Percentiles rank a stretch among this genome's conserved stretches.
Conservation (phyloP, 1,140 invertebrate species). For the Drosophila erecta region DNA sequence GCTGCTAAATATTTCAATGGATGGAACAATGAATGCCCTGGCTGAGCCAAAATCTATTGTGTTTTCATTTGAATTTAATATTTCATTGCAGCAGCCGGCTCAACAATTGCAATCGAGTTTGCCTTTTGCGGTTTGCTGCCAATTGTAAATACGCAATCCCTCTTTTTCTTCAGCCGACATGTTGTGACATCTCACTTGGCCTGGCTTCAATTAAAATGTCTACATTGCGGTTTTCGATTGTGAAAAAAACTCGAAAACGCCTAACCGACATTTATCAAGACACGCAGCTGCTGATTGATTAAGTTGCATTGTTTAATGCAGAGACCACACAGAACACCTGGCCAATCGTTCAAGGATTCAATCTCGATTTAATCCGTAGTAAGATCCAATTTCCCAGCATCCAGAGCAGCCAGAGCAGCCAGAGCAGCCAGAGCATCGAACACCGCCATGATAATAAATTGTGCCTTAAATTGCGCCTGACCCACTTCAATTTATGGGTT, state of each 20-base stretch:
- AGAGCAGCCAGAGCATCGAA: not conserved
- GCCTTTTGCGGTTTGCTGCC: conserved; percentile 74
- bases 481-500: conserved; percentile 64
- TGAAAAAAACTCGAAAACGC: conserved; percentile 9
- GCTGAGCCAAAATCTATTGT: conserved; percentile 69
- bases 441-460: conserved; percentile 62
- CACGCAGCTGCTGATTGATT: conserved; percentile 67
- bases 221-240: conserved; percentile 58
- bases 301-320: conserved; percentile 66
- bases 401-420: not conserved
- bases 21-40: conserved; percentile 19
- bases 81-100: conserved; percentile 56
- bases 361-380: conserved; percentile 22
- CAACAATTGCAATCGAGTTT: conserved; percentile 65
- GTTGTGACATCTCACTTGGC: conserved; percentile 67
- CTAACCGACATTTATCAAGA: conserved; percentile 23
- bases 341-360: conserved; percentile 21
- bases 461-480: conserved; percentile 42
- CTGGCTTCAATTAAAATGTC: conserved; percentile 76
- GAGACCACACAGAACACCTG: conserved; percentile 66
- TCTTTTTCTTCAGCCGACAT: conserved; percentile 9
- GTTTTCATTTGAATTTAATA: conserved; percentile 80
- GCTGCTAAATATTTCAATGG: conserved; percentile 44
- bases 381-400: conserved; percentile 16
- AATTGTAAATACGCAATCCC: conserved; percentile 51